Evolutionary conservation across 2,888 invertebrate genomes (phyloP), one percentile per base, ranked within the genome.

Genomic region (Epicampocera succincta): DNA sequence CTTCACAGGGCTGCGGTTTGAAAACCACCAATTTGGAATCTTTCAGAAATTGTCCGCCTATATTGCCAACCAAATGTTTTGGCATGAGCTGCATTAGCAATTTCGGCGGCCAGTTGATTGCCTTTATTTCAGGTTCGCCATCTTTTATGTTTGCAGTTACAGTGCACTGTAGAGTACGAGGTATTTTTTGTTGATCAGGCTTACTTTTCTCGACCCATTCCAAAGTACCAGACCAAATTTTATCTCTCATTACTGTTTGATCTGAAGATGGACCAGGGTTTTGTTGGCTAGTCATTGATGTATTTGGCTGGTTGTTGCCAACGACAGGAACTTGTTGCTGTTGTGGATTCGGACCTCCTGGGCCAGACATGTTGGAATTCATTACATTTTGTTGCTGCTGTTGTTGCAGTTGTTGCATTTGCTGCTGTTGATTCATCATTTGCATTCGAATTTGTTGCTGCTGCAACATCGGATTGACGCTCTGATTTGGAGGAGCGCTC

Each of bases 181-280:
- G 93, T 61, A 94, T 92, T 90, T 96, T 97, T 87, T 95, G 95
- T 85, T 94, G 94, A 87, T 96, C 96, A 0, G 95, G 93, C 90
- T 97, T 97, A 3, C 94, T 94, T 90, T 98, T 98, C 89, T 98
- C 98, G 88, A 96, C 95, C 97, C 98, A 98, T 91, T 98, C 98
- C 42, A 98, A 92, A 19, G 95, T 92, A 0, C 98, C 98, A 74
- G 94, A 94, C 96, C 96, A 96, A 84, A 94, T 93, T 66, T 89
- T 89, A 46, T 87, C 87, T 12, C 90, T 87, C 72, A 87, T 84
- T 12, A 84, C 84, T 1, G 83, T 66, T 68, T 84, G 85, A 52
- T 87, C 85, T 58, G 84, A 79, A 19, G 76, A 80, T 63, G 85
- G 40, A 19, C 76, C 78, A 54, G 75, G 52, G 46, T 80, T 76